A percentile compares a stretch with the other conserved stretches of the same genome.
phyloP scores from a whole-genome alignment of 2,888 invertebrate species.

The Megaustenia siamemsis region DNA sequence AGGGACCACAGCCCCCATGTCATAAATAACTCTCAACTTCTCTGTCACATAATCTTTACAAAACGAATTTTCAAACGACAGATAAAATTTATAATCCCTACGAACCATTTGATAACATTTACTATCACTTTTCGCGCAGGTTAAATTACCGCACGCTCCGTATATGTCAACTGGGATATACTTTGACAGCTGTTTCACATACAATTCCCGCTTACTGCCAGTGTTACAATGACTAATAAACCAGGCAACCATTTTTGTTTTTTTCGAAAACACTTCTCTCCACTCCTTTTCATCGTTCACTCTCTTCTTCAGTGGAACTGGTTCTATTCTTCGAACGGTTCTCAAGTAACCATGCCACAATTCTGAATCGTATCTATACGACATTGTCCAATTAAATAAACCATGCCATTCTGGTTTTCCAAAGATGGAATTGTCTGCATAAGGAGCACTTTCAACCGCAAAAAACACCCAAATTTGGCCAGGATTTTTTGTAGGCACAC shows the following conservation, averaged over 20 bases:
- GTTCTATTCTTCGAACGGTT: not conserved
- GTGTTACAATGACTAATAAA: conserved; percentile 64
- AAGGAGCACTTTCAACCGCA: conserved; percentile 54
- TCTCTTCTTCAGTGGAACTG: conserved; percentile 1
- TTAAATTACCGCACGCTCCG: conserved; percentile 60
- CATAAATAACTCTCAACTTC: conserved; percentile 53
- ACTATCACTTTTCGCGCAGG: not conserved
- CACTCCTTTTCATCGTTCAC: not conserved
- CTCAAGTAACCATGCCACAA: conserved; percentile 52
- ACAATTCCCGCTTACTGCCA: conserved; percentile 57
- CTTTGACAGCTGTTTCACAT: conserved; percentile 59
- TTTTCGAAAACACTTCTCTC: conserved; percentile 36
- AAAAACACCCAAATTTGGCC: conserved; percentile 56
- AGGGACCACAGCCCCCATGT: conserved; percentile 44
- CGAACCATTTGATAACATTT: conserved; percentile 5
- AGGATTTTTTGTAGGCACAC: not conserved
- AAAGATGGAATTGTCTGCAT: conserved; percentile 26
- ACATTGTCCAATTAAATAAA: conserved; percentile 56
- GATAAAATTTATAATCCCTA: too few relatives aligned
- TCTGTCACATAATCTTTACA: conserved; percentile 60
- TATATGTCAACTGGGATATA: conserved; percentile 61
- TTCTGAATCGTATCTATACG: conserved; percentile 54
- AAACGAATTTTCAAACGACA: conserved; percentile 60
- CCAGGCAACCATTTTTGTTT: conserved; percentile 61
- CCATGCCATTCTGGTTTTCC: conserved; percentile 11